phyloP scores from a whole-genome alignment of 1,140 invertebrate species.

The Ceratina australensis region DNA sequence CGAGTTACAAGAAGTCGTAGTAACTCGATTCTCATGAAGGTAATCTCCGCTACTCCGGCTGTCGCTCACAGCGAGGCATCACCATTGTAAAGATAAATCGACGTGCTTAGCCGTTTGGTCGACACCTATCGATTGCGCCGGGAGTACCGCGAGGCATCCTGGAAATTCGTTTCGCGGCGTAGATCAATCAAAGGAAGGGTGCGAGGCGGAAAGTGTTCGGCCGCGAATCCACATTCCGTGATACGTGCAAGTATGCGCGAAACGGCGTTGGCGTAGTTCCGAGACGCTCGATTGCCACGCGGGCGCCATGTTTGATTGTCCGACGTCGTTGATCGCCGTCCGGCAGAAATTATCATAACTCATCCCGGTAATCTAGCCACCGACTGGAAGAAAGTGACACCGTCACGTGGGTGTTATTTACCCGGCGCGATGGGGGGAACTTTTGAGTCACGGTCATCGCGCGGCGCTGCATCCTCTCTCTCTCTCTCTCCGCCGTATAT shows the following conservation, averaged over 20 bases:
- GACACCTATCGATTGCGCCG: not conserved
- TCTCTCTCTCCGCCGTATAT: conserved; percentile 51
- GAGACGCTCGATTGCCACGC: conserved; percentile 72
- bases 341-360: conserved; percentile 77
- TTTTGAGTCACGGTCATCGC: conserved; percentile 65
- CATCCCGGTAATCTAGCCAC: conserved; percentile 74
- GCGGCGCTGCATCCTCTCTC: conserved; percentile 21
- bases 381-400: conserved; percentile 73
- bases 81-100: not conserved
- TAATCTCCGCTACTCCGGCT: not conserved
- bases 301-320: conserved; percentile 77
- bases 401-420: conserved; percentile 71
- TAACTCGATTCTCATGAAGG: not conserved
- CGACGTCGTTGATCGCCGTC: conserved; percentile 76
- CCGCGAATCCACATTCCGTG: conserved; percentile 9
- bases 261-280: conserved; percentile 69
- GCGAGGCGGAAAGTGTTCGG: conserved; percentile 45
- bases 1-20: not conserved
- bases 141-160: not conserved
- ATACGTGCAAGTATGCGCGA: conserved; percentile 10
- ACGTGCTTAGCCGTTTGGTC: not conserved
- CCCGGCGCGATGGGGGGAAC: conserved; percentile 57
- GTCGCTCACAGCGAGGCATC: no score
- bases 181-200: conserved; percentile 19
- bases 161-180: not conserved